Percentiles rank a stretch among this genome's conserved stretches.
phyloP scores from a whole-genome alignment of 1,140 invertebrate genomes.

The Thaumetopoea pityocampa region DNA sequence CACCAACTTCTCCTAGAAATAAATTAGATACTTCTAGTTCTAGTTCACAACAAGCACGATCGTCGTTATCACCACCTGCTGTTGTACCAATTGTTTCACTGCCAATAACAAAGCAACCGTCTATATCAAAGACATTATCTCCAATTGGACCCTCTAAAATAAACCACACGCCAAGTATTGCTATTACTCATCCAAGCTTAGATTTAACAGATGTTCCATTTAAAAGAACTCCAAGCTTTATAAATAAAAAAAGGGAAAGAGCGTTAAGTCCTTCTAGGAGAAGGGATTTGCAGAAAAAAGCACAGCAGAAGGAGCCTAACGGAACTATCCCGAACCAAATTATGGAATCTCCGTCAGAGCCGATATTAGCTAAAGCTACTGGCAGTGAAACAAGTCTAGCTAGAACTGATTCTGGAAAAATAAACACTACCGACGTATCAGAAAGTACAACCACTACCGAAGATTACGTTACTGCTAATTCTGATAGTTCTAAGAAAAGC shows the following conservation, averaged over 20 bases:
- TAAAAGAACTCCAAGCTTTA: conserved; percentile 68
- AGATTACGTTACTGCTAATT: conserved; percentile 92
- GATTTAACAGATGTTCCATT: conserved; percentile 65
- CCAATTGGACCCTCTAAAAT: conserved; percentile 46
- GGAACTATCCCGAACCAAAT: conserved; percentile 57
- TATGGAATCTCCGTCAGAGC: conserved; percentile 53
- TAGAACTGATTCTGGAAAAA: conserved; percentile 83
- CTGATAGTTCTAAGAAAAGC: conserved; percentile 80
- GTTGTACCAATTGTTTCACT: conserved; percentile 57
- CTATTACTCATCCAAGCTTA: conserved; percentile 70
- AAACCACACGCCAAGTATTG: conserved; percentile 68
- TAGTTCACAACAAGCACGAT: conserved; percentile 44
- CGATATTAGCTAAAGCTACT: conserved; percentile 44
- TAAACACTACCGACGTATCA: conserved; percentile 85
- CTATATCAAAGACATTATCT: conserved; percentile 54
- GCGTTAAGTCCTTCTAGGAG: conserved; percentile 71
- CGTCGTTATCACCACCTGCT: conserved; percentile 58
- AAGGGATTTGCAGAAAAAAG: conserved; percentile 68
- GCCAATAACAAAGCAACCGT: conserved; percentile 72
- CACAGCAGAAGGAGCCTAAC: conserved; percentile 64
- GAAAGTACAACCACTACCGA: conserved; percentile 91
- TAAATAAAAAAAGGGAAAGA: conserved; percentile 71
- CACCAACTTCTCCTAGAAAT: conserved; percentile 70
- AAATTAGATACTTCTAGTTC: conserved; percentile 65
- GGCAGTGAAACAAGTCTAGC: conserved; percentile 69